Conservation (phyloP, 2,797 vertebrate species). For the Cuculus canorus region DNA sequence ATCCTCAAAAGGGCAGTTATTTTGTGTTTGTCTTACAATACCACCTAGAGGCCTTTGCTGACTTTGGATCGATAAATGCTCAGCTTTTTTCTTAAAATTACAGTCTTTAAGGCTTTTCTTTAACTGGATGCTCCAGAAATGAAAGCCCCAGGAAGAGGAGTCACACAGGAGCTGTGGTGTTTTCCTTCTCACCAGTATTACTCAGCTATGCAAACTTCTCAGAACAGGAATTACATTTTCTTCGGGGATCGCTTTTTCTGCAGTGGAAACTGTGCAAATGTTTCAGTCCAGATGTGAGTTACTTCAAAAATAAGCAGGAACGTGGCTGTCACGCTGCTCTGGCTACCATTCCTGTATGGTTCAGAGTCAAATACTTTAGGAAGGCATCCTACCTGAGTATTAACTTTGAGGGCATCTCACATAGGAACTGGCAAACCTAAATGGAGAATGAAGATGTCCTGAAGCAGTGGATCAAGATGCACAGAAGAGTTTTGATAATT, state of each 20-base stretch:
- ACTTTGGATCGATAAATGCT: neutral
- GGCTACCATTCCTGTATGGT: neutral
- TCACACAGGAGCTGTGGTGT: neutral
- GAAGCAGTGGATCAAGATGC: neutral
- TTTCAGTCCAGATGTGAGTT: neutral
- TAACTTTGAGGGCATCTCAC: neutral
- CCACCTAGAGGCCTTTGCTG: slow-evolving; percentile 9
- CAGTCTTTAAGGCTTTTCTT: neutral
- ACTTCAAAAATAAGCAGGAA: neutral
- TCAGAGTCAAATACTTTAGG: neutral
- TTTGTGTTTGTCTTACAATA: slow-evolving; percentile 35
- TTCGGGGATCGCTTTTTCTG: neutral
- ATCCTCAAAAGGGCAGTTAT: neutral
- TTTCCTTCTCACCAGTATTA: neutral
- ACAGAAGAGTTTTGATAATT: neutral
- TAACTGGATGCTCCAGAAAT: neutral
- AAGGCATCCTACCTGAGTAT: neutral
- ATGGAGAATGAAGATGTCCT: neutral
- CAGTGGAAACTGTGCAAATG: neutral
- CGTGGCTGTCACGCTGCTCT: fast-evolving
- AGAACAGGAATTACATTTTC: neutral
- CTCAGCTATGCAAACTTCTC: neutral
- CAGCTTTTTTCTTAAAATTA: neutral
- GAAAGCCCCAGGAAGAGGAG: neutral
- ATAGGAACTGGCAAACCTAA: neutral